Conservation (phyloP, 2,113 vertebrate species). For the Melanerpes aurifrons region DNA sequence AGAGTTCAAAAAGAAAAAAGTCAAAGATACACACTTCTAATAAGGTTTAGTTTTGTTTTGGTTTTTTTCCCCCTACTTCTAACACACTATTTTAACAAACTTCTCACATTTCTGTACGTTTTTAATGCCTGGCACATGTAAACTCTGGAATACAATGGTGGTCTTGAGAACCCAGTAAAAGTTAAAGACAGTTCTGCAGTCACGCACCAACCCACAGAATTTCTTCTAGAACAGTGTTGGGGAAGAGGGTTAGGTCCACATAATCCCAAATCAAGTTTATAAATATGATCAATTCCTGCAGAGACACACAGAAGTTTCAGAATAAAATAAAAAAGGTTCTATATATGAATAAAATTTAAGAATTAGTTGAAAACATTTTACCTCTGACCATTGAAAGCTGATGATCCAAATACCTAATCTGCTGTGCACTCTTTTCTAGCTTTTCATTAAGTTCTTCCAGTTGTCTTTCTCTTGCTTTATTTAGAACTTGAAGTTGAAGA, state of each 20-base stretch:
- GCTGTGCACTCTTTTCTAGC: conserved; percentile 87
- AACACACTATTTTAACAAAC: background rate
- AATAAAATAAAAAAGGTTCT: background rate
- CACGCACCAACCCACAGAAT: background rate
- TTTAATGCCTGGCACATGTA: background rate
- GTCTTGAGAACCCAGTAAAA: background rate
- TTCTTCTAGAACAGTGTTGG: background rate
- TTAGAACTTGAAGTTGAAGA: conserved; percentile 90
- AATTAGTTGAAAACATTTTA: conserved; percentile 50
- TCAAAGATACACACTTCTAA: background rate
- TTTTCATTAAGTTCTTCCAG: conserved; percentile 88
- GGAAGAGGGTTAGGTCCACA: background rate
- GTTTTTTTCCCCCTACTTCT: background rate
- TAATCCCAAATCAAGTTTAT: background rate
- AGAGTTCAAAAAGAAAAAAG: background rate
- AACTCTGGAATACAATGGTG: background rate
- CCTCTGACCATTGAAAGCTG: conserved; percentile 93
- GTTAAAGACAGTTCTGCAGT: background rate
- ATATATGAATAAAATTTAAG: background rate
- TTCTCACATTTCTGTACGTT: background rate
- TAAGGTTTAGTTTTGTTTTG: too few relatives aligned
- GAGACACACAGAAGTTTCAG: background rate
- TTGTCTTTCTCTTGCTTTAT: conserved; percentile 90
- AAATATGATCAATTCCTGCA: background rate
- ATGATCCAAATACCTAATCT: conserved; percentile 90